Evolutionary conservation across 2,113 vertebrate species (phyloP).

Genomic region (Merops nubicus): DNA sequence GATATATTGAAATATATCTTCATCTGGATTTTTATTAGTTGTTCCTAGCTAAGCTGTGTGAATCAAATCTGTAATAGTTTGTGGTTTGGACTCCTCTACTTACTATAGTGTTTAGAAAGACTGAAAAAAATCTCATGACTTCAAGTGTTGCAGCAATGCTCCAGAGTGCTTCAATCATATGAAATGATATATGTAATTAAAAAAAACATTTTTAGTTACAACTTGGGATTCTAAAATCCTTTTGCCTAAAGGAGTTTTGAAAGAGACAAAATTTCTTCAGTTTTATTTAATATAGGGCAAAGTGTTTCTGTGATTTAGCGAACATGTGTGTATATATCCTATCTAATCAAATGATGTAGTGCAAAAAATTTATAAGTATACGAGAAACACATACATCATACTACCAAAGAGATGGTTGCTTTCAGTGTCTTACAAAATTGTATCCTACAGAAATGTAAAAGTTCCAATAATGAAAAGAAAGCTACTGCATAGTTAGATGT

Average conservation of each 20-base stretch:
- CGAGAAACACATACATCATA: neutral
- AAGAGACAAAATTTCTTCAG: neutral
- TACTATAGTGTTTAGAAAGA: neutral
- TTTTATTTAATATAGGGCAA: no score
- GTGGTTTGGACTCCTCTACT: neutral
- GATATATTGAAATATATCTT: neutral
- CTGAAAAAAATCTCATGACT: neutral
- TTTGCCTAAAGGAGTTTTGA: neutral
- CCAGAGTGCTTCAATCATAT: neutral
- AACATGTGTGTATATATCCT: neutral
- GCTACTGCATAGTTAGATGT: neutral
- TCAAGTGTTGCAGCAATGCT: neutral
- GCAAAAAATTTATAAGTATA: neutral
- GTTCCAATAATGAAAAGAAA: neutral
- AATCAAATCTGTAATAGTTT: neutral
- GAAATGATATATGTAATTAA: neutral
- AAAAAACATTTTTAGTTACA: neutral
- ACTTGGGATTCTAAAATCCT: neutral
- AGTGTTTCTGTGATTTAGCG: neutral
- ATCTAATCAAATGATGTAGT: neutral
- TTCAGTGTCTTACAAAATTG: neutral
- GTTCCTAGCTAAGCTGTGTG: neutral
- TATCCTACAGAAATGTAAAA: neutral
- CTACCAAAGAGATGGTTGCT: neutral
- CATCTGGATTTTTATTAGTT: neutral